phyloP scores from a whole-genome alignment of 2,888 invertebrate species.

The Cacoxenus indagator region DNA sequence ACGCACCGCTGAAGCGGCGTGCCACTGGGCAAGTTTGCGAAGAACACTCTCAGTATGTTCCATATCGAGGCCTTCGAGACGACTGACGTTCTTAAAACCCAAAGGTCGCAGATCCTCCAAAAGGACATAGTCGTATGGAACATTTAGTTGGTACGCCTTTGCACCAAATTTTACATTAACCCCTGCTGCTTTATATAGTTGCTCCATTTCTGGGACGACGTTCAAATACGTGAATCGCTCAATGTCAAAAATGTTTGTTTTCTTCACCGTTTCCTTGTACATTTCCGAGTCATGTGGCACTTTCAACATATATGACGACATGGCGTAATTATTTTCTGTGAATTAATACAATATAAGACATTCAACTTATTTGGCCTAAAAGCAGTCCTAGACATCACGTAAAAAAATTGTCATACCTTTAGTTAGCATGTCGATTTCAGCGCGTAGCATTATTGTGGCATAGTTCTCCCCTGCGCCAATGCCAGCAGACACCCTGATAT shows the following conservation, averaged over 20 bases:
- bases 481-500: slow-evolving; percentile 44
- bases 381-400: background rate
- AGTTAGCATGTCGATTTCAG: slow-evolving; percentile 52
- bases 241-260: slow-evolving; percentile 50
- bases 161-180: slow-evolving; percentile 44
- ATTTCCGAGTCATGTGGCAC: slow-evolving; percentile 40
- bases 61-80: slow-evolving; percentile 51
- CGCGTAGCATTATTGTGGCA: slow-evolving; percentile 59
- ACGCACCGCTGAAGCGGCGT: slow-evolving; percentile 55
- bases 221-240: slow-evolving; percentile 53
- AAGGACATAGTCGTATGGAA: slow-evolving; percentile 42
- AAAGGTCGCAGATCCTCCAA: slow-evolving; percentile 50
- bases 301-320: slow-evolving; percentile 47
- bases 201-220: slow-evolving; percentile 51
- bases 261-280: slow-evolving; percentile 42
- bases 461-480: slow-evolving; percentile 62
- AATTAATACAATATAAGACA: background rate
- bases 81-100: slow-evolving; percentile 52
- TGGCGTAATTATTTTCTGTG: background rate
- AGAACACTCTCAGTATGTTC: slow-evolving; percentile 48
- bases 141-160: slow-evolving; percentile 38
- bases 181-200: slow-evolving; percentile 44
- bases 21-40: slow-evolving; percentile 57
- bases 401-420: slow-evolving; percentile 44
- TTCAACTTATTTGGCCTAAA: background rate